These are phyloP conservation scores for Polypedilum vanderplanki DNA, from an alignment of 1,140 invertebrate species.

Conservation along the genomic window DNA sequence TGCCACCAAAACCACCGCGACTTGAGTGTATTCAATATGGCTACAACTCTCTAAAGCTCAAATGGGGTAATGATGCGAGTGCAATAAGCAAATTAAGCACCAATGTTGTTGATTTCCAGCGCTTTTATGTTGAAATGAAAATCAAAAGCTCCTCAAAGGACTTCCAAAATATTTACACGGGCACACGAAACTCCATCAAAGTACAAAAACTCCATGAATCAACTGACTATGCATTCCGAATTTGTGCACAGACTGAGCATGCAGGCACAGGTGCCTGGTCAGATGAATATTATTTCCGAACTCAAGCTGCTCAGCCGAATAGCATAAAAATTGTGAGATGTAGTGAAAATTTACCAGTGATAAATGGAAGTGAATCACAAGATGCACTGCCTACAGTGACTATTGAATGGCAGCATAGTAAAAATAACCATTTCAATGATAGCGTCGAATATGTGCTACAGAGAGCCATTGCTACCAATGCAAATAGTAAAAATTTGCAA, in stretches of 20 bases:
- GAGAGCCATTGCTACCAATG: constrained; percentile 32
- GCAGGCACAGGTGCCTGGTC: constrained; percentile 75
- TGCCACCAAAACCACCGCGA: constrained; percentile 67
- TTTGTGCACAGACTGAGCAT: constrained; percentile 69
- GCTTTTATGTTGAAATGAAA: constrained; percentile 74
- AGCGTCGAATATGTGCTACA: constrained; percentile 42
- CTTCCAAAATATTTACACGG: constrained; percentile 70
- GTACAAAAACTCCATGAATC: constrained; percentile 72
- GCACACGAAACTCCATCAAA: constrained; percentile 66
- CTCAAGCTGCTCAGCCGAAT: constrained; percentile 68
- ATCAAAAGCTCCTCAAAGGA: constrained; percentile 52
- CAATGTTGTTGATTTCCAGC: constrained; percentile 56
- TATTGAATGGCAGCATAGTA: constrained; percentile 50
- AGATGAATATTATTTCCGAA: constrained; percentile 57
- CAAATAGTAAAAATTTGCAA: constrained; percentile 33
- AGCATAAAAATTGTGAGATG: constrained; percentile 61
- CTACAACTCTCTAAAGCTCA: constrained; percentile 76
- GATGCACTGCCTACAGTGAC: constrained; percentile 45
- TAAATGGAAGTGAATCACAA: constrained; percentile 42
- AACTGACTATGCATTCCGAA: constrained; percentile 70
- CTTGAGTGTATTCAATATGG: constrained; percentile 62
- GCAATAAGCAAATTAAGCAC: constrained; percentile 48
- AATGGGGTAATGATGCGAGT: constrained; percentile 54
- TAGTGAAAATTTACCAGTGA: constrained; percentile 43
- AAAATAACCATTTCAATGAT: constrained; percentile 40